phyloP scores from a whole-genome alignment of 2,113 vertebrate genomes.

The Lepisosteus osseus region DNA sequence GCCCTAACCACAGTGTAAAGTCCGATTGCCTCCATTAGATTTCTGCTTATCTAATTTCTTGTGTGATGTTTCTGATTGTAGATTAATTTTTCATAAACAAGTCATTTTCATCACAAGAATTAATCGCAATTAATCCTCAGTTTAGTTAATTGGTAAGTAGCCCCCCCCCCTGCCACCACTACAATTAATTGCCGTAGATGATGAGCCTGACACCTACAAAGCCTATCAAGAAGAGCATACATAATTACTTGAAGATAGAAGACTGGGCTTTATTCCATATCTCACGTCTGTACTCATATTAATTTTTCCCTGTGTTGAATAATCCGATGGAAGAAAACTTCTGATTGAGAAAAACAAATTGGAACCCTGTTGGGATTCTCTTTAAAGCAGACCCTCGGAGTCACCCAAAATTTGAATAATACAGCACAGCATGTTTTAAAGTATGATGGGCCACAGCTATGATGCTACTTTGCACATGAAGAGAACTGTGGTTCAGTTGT shows the following conservation, averaged over 20 bases:
- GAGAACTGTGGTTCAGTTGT: no score
- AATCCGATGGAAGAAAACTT: slow-evolving; percentile 23
- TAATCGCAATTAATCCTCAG: no score
- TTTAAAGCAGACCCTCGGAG: slow-evolving; percentile 19
- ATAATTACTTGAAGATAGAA: slow-evolving; percentile 17
- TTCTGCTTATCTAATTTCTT: no score
- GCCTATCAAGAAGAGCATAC: not conserved
- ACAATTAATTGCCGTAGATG: not conserved
- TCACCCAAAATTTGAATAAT: slow-evolving; percentile 26
- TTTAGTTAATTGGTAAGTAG: slow-evolving; percentile 5
- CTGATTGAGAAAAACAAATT: not conserved
- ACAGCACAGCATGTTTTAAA: not conserved
- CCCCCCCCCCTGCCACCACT: not conserved
- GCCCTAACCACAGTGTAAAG: no score
- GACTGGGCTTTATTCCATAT: not conserved
- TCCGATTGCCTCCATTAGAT: no score
- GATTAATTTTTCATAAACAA: no score
- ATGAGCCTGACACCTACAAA: not conserved
- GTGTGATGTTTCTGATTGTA: no score
- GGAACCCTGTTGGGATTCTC: not conserved
- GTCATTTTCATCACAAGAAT: no score
- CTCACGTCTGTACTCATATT: slow-evolving; percentile 20
- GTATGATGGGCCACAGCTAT: no score
- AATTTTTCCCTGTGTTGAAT: slow-evolving; percentile 28
- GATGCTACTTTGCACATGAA: no score